A percentile compares a stretch with the other conserved stretches of the same genome.
Conservation (phyloP, 2,888 invertebrate genomes). For the Cataglyphis livida region DNA sequence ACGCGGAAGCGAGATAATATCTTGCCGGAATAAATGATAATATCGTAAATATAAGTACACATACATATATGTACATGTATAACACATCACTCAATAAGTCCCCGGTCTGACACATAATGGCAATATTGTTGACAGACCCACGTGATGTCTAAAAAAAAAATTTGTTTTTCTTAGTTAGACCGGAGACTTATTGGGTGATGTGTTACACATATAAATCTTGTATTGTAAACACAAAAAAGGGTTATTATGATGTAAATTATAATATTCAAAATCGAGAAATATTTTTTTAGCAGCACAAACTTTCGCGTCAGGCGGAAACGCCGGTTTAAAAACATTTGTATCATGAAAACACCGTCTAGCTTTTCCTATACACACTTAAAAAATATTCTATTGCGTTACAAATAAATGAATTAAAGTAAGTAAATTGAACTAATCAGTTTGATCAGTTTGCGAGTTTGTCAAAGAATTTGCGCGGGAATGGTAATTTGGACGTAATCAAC, state of each 20-base stretch:
- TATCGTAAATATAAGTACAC: not conserved
- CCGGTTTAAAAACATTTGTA: not conserved
- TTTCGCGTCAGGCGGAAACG: too few species aligned
- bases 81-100: too few species aligned
- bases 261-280: not conserved
- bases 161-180: too few species aligned
- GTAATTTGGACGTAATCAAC: not conserved
- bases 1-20: not conserved
- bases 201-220: not conserved
- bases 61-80: too few species aligned
- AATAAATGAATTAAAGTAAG: not conserved
- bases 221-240: not conserved
- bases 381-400: not conserved
- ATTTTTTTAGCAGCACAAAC: not conserved
- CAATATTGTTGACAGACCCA: too few species aligned
- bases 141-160: too few species aligned
- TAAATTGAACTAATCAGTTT: not conserved
- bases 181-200: too few species aligned
- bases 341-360: not conserved
- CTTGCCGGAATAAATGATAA: not conserved
- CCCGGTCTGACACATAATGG: too few species aligned
- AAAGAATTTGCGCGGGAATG: not conserved
- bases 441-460: not conserved
- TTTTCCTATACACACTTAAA: not conserved
- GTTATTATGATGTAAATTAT: not conserved